Conservation (phyloP, 2,113 vertebrate genomes). For the Hyla sarda region DNA sequence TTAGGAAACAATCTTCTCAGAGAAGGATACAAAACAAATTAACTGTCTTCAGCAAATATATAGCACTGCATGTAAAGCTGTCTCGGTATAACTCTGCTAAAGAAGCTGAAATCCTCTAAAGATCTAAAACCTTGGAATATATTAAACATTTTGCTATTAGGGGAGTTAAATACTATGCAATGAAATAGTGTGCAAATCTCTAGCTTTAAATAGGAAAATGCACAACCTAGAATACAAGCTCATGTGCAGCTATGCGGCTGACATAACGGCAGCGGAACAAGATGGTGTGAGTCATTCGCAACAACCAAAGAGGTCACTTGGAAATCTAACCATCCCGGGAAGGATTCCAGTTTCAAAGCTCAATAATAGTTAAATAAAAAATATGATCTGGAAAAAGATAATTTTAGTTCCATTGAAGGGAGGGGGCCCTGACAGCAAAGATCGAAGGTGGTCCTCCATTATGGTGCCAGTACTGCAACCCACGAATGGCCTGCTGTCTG, state of each 20-base stretch:
- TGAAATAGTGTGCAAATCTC: slow-evolving; percentile 40
- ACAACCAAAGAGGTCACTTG: background rate
- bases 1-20: slow-evolving; percentile 78
- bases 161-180: slow-evolving; percentile 34
- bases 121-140: slow-evolving; percentile 65
- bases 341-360: background rate
- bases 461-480: background rate
- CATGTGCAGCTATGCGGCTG: background rate
- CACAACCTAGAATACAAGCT: slow-evolving; percentile 35
- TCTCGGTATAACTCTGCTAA: slow-evolving; percentile 70
- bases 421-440: background rate
- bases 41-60: slow-evolving; percentile 81
- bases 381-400: background rate
- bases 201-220: slow-evolving; percentile 37
- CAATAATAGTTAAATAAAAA: background rate
- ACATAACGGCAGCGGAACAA: slow-evolving; percentile 4
- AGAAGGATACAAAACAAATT: slow-evolving; percentile 79
- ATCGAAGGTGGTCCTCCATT: background rate
- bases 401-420: background rate
- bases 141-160: slow-evolving; percentile 58
- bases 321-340: slow-evolving; percentile 12
- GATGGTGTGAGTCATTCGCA: background rate
- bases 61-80: slow-evolving; percentile 77
- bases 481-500: background rate
- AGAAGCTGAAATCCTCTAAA: slow-evolving; percentile 72